Conservation (phyloP, 2,797 vertebrate genomes). For the Sebastes jordani region DNA sequence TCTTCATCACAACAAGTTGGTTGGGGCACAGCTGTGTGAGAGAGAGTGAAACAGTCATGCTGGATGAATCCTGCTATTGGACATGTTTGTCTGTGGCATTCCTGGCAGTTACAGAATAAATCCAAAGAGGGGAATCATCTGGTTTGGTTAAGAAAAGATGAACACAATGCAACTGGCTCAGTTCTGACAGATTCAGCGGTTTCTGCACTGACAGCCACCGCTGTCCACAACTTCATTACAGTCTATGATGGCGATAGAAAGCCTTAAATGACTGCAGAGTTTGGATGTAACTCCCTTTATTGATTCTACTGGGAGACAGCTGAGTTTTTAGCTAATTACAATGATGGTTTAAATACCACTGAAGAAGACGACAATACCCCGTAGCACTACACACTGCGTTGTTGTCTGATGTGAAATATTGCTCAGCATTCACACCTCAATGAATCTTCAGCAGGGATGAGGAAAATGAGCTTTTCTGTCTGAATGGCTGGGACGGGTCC, state of each 20-base stretch:
- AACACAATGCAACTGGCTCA: constrained; percentile 16
- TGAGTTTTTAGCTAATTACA: background rate
- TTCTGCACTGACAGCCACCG: constrained; percentile 1
- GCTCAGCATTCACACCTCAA: background rate
- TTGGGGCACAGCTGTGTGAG: background rate
- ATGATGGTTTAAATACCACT: background rate
- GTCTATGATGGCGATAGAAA: background rate
- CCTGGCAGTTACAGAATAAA: constrained; percentile 28
- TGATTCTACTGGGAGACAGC: background rate
- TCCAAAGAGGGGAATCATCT: background rate
- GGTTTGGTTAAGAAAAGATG: constrained; percentile 12
- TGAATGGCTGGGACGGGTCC: constrained; percentile 34
- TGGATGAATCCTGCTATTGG: background rate
- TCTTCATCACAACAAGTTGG: background rate
- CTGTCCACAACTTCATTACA: background rate
- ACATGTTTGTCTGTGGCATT: constrained; percentile 36
- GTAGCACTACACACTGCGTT: background rate
- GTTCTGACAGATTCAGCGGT: background rate
- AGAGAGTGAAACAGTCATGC: background rate
- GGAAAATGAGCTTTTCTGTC: background rate
- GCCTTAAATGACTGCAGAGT: background rate
- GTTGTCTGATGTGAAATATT: background rate
- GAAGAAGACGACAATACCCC: background rate
- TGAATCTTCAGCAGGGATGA: background rate
- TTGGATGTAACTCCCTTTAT: background rate